Percentiles rank a stretch among this genome's conserved stretches.
phyloP scores from a whole-genome alignment of 2,888 invertebrate species.

The Augiades crinisus region DNA sequence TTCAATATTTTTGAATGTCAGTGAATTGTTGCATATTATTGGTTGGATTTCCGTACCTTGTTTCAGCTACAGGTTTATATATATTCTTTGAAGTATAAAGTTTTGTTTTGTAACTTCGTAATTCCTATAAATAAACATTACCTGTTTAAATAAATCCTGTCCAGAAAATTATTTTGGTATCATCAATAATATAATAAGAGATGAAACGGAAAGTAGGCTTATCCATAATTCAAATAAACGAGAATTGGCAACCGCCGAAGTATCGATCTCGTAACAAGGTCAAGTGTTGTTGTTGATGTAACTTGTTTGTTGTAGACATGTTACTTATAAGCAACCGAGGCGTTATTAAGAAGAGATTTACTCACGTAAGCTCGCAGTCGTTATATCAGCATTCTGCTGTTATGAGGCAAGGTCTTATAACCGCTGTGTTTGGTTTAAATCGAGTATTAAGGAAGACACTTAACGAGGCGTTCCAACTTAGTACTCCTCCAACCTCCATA shows the following conservation, averaged over 20 bases:
- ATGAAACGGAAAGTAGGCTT: constrained; percentile 2
- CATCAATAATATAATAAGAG: constrained; percentile 4
- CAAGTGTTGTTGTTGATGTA: neutral
- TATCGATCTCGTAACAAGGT: constrained; percentile 13
- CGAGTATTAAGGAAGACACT: no score
- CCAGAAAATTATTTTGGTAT: neutral
- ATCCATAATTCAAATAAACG: constrained; percentile 16
- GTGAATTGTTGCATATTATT: no score
- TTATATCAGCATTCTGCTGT: no score
- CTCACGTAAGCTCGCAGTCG: no score
- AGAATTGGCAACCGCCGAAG: constrained; percentile 4
- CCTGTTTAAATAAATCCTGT: neutral
- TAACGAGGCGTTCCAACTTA: no score
- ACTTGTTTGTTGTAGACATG: neutral
- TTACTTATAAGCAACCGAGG: constrained; percentile 2
- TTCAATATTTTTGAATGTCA: no score
- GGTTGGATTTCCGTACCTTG: no score
- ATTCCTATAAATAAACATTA: neutral
- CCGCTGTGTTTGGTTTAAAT: no score
- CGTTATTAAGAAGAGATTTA: neutral
- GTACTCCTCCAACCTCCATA: no score
- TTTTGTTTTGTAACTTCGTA: neutral
- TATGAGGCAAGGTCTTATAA: no score
- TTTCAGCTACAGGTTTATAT: no score
- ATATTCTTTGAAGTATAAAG: no score